Percentiles rank a stretch among this genome's conserved stretches.
These are phyloP conservation scores for Episyrphus balteatus DNA, from an alignment of 1,140 invertebrate genomes.

Conservation along the genomic window DNA sequence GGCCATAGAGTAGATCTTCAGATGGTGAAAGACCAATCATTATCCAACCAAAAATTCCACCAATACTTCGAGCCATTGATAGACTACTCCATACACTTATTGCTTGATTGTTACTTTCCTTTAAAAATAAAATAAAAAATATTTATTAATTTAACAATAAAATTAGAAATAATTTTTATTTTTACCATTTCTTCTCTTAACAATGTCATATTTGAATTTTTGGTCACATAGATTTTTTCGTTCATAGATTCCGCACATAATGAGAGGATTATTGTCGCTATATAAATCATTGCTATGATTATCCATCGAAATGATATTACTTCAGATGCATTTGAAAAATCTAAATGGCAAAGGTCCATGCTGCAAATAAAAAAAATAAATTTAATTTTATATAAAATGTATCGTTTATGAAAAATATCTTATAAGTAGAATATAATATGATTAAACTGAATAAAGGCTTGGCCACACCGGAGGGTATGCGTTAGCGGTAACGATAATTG, in stretches of 20 bases:
- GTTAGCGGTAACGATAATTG: too few species aligned
- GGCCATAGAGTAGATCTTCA: slow-evolving; percentile 34
- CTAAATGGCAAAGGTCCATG: slow-evolving; percentile 35
- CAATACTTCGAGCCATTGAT: slow-evolving; percentile 32
- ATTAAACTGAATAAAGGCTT: too few species aligned
- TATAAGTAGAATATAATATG: background rate
- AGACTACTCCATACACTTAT: slow-evolving; percentile 33
- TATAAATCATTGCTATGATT: slow-evolving; percentile 36
- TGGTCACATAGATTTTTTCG: slow-evolving; percentile 30
- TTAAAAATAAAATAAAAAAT: background rate
- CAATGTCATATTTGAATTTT: slow-evolving; percentile 30
- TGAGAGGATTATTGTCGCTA: slow-evolving; percentile 36
- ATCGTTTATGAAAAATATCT: slow-evolving; percentile 1
- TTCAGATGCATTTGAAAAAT: slow-evolving; percentile 32
- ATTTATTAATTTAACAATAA: background rate
- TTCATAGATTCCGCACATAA: slow-evolving; percentile 35
- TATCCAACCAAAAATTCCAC: slow-evolving; percentile 34
- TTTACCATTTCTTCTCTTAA: slow-evolving; percentile 31
- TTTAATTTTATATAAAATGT: background rate
- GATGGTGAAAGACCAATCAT: slow-evolving; percentile 34
- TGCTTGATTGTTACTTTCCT: slow-evolving; percentile 16
- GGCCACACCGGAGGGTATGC: too few species aligned
- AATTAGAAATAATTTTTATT: background rate
- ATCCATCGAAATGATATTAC: slow-evolving; percentile 35
- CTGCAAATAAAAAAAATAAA: slow-evolving; percentile 10